These are phyloP conservation scores for Polylopha cassiicola DNA, from an alignment of 2,888 invertebrate species.

Conservation along the genomic window DNA sequence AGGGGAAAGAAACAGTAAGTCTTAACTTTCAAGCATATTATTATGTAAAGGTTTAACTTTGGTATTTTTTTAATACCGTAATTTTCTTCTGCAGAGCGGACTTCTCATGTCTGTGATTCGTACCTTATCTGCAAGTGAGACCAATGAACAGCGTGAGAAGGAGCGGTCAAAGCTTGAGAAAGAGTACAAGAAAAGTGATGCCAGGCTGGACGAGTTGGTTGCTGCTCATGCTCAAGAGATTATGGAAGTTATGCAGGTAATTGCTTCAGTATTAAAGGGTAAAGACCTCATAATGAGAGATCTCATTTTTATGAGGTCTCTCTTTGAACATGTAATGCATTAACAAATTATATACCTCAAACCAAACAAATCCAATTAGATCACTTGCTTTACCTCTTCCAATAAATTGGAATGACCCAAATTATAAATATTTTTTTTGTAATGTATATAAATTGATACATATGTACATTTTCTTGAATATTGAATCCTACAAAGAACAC, in stretches of 20 bases:
- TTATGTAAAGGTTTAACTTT: neutral
- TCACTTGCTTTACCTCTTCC: no score
- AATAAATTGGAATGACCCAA: no score
- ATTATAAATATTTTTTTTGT: no score
- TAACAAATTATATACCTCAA: no score
- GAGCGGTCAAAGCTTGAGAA: conserved; percentile 96
- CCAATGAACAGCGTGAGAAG: conserved; percentile 93
- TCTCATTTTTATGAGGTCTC: no score
- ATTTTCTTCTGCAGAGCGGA: conserved; percentile 79
- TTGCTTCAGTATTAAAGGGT: conserved; percentile 20
- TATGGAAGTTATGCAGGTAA: conserved; percentile 85
- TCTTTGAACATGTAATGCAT: no score
- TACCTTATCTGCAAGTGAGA: conserved; percentile 94
- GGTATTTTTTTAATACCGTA: neutral
- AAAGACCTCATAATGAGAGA: conserved; percentile 1
- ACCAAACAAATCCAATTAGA: no score
- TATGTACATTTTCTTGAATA: no score
- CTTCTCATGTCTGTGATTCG: conserved; percentile 96
- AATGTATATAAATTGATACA: no score
- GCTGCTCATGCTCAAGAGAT: conserved; percentile 92
- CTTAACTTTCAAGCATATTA: neutral
- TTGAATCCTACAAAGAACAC: no score
- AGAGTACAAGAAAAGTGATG: conserved; percentile 95
- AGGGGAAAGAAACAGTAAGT: conserved; percentile 89
- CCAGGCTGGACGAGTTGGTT: conserved; percentile 90